These are phyloP conservation scores for Lacerta bilineata DNA, from an alignment of 2,797 vertebrate genomes.

Conservation along the genomic window DNA sequence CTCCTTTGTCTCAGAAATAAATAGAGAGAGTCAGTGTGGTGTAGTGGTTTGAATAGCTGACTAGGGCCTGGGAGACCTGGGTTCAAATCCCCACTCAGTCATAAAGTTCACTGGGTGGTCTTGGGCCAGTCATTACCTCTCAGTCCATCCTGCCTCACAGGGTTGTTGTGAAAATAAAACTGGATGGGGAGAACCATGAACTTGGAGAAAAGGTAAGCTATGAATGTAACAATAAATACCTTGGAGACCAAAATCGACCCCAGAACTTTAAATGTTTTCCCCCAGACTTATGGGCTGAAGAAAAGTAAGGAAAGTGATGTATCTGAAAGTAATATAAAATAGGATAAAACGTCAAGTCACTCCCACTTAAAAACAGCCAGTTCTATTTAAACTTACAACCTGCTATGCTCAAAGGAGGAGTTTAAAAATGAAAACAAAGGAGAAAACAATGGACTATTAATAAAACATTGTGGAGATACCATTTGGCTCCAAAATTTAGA, in stretches of 20 bases:
- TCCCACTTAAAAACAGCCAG: background rate
- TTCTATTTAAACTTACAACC: background rate
- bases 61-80: too few relatives aligned
- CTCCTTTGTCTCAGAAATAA: too few relatives aligned
- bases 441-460: background rate
- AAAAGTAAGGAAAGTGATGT: background rate
- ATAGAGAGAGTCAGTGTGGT: too few relatives aligned
- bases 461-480: background rate
- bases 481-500: background rate
- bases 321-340: background rate
- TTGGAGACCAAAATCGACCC: background rate
- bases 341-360: background rate
- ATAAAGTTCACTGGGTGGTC: too few relatives aligned
- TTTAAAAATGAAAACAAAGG: background rate
- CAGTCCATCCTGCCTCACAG: too few relatives aligned
- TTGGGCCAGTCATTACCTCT: too few relatives aligned
- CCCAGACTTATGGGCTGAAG: background rate
- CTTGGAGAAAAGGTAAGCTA: too few relatives aligned
- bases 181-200: too few relatives aligned
- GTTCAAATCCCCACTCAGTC: too few relatives aligned
- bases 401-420: background rate
- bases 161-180: too few relatives aligned
- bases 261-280: background rate
- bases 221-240: background rate
- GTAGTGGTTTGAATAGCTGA: too few relatives aligned